Evolutionary conservation across 2,797 vertebrate genomes (phyloP).

Genomic region (Choloepus didactylus): DNA sequence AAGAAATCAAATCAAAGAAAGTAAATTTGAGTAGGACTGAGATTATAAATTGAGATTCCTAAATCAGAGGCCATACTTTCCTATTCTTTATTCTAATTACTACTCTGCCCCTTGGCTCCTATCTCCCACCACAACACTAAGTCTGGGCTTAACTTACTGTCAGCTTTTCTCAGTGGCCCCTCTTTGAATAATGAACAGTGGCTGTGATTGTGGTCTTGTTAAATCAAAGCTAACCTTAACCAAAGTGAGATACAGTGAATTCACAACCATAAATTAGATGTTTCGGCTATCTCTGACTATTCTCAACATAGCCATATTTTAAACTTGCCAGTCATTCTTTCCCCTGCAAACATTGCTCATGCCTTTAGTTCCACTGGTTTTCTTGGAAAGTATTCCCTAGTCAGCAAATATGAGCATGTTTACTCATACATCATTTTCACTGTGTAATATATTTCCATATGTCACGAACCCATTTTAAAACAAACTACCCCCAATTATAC

Average conservation of each 20-base stretch:
- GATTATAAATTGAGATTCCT: neutral
- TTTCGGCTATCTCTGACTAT: neutral
- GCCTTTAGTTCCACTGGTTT: neutral
- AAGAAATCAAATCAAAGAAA: neutral
- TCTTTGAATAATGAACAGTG: neutral
- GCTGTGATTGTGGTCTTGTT: neutral
- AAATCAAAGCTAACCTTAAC: neutral
- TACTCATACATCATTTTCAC: neutral
- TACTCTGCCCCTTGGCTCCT: neutral
- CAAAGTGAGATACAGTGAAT: neutral
- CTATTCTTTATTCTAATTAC: neutral
- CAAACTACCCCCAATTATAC: neutral
- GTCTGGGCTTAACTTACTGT: neutral
- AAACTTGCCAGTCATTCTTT: neutral
- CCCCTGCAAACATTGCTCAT: neutral
- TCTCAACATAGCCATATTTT: neutral
- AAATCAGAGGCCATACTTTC: neutral
- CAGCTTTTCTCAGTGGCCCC: neutral
- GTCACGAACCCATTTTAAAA: neutral
- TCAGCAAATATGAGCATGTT: too few relatives aligned
- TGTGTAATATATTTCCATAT: too few relatives aligned
- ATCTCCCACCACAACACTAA: neutral
- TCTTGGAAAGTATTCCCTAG: neutral
- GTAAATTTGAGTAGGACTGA: neutral
- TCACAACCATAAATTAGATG: neutral